Evolutionary conservation across 1,140 invertebrate species (phyloP).

Genomic region (Habropoda laboriosa): DNA sequence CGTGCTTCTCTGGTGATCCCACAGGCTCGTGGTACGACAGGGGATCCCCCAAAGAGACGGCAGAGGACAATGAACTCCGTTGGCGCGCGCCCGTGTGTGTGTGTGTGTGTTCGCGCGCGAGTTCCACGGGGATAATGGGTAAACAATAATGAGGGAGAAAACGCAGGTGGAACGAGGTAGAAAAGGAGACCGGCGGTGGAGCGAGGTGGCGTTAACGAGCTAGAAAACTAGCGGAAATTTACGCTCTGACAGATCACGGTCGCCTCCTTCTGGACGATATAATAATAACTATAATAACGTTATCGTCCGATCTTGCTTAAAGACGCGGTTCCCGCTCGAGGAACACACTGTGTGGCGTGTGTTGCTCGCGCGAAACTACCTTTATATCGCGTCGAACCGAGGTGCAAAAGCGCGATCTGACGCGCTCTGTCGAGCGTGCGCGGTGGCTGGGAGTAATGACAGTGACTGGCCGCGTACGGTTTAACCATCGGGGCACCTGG

Average conservation of each 20-base stretch:
- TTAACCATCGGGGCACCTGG: not conserved
- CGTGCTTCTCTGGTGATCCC: not conserved
- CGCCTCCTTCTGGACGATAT: conserved; percentile 57
- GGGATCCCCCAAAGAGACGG: conserved; percentile 43
- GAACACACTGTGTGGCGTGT: not conserved
- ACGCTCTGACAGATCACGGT: conserved; percentile 62
- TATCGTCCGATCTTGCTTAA: conserved; percentile 56
- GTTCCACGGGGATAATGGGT: conserved; percentile 41
- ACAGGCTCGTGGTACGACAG: not conserved
- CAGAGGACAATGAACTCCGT: conserved; percentile 30
- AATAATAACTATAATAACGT: conserved; percentile 61
- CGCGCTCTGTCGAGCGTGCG: conserved; percentile 30
- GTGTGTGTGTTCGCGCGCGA: not conserved
- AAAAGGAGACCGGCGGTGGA: conserved; percentile 6
- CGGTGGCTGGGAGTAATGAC: conserved; percentile 29
- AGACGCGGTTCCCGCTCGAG: not conserved
- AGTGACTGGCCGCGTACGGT: conserved; percentile 24
- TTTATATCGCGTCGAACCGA: not conserved
- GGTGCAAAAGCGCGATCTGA: conserved; percentile 15
- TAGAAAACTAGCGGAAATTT: conserved; percentile 68
- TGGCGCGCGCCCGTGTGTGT: not conserved
- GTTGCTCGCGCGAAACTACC: too few species aligned
- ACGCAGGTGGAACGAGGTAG: conserved; percentile 35
- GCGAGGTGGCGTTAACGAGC: conserved; percentile 61
- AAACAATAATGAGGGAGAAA: conserved; percentile 53